Conservation (phyloP, 2,113 vertebrate species). For the Otocyon megalotis region DNA sequence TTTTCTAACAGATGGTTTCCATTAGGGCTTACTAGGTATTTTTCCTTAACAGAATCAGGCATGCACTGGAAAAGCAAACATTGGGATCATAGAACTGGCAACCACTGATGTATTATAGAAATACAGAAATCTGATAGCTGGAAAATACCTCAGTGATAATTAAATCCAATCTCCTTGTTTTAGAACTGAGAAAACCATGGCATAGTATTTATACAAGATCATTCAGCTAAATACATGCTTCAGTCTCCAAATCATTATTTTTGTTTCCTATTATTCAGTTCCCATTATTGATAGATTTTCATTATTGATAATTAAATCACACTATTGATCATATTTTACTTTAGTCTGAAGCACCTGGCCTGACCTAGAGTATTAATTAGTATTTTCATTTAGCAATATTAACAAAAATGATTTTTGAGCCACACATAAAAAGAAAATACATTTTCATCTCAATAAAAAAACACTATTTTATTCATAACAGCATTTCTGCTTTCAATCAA, state of each 20-base stretch:
- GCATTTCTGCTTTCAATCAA: conserved; percentile 19
- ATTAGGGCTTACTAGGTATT: not conserved
- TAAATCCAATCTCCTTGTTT: conserved; percentile 51
- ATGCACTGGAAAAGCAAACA: conserved; percentile 49
- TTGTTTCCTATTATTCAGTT: conserved; percentile 22
- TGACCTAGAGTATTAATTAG: not conserved
- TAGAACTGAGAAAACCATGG: conserved; percentile 9
- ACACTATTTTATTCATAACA: not conserved
- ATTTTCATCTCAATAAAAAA: not conserved
- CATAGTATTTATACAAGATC: not conserved
- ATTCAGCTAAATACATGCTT: not conserved
- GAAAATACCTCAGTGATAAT: not conserved
- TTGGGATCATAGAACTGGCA: not conserved
- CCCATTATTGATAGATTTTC: not conserved
- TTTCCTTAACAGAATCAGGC: conserved; percentile 27
- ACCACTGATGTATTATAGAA: conserved; percentile 16
- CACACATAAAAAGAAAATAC: not conserved
- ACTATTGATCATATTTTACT: conserved; percentile 12
- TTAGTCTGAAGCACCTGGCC: not conserved
- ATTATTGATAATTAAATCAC: conserved; percentile 29
- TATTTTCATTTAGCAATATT: conserved; percentile 9
- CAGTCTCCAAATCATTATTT: conserved; percentile 22
- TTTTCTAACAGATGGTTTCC: conserved; percentile 20
- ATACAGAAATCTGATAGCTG: not conserved
- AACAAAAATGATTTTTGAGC: conserved; percentile 38